Conservation (phyloP, 1,140 invertebrate genomes). For the Drosophila asahinai region DNA sequence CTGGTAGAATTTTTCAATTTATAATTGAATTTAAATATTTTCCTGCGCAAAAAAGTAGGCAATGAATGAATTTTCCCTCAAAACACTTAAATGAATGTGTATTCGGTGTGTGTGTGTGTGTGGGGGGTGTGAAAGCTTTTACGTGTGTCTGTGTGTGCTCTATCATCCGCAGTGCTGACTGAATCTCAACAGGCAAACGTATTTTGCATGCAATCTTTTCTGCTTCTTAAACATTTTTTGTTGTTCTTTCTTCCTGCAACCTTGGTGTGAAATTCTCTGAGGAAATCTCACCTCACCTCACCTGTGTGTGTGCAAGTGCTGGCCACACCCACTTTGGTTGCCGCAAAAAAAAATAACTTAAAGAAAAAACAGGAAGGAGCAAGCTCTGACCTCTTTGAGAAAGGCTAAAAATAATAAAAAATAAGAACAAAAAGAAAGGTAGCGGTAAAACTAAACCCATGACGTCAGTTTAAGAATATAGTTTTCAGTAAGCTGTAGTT, state of each 20-base stretch:
- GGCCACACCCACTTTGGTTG: slow-evolving; percentile 3
- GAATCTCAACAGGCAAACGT: slow-evolving; percentile 35
- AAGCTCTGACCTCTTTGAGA: not conserved
- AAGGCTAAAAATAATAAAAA: slow-evolving; percentile 37
- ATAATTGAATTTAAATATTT: slow-evolving; percentile 2
- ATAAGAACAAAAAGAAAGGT: slow-evolving; percentile 9
- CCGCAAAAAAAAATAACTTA: not conserved
- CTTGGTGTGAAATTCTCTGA: slow-evolving; percentile 24
- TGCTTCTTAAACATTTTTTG: not conserved
- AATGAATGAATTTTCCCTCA: not conserved
- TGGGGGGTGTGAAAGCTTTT: not conserved
- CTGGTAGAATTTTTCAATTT: not conserved
- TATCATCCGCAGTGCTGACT: slow-evolving; percentile 19
- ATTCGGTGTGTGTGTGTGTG: not conserved
- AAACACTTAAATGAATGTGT: slow-evolving; percentile 4
- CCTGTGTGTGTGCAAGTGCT: not conserved
- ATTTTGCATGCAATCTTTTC: slow-evolving; percentile 29
- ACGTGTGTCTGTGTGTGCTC: slow-evolving; percentile 10
- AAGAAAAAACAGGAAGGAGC: not conserved
- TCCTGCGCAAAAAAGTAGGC: slow-evolving; percentile 1
- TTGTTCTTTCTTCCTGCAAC: slow-evolving; percentile 11
- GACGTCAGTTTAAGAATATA: slow-evolving; percentile 1
- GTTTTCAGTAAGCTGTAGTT: too few relatives aligned
- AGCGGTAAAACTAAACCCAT: not conserved
- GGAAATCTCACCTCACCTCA: slow-evolving; percentile 12